Percentiles rank a stretch among this genome's conserved stretches.
Conservation (phyloP, 2,888 invertebrate species). For the Synanthedon myopaeformis region DNA sequence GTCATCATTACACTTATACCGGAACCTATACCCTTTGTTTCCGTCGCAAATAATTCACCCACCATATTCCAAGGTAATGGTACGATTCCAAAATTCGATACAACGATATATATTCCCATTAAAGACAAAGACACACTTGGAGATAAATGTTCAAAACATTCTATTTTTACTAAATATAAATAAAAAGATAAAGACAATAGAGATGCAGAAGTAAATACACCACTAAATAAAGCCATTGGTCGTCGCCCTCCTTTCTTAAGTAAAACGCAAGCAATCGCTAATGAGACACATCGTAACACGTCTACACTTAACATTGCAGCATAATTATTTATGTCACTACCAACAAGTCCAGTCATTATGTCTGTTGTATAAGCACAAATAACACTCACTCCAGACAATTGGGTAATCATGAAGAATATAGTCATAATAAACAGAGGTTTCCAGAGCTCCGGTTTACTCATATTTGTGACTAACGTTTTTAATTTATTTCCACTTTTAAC, state of each 20-base stretch:
- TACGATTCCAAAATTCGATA: slow-evolving; percentile 71
- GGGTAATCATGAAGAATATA: slow-evolving; percentile 74
- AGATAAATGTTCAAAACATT: slow-evolving; percentile 28
- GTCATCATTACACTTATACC: slow-evolving; percentile 76
- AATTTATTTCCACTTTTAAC: slow-evolving; percentile 37
- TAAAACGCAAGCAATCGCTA: slow-evolving; percentile 71
- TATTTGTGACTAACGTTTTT: slow-evolving; percentile 40
- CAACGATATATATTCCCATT: slow-evolving; percentile 69
- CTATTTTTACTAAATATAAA: slow-evolving; percentile 41
- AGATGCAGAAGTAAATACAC: slow-evolving; percentile 70
- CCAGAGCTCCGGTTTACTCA: slow-evolving; percentile 68
- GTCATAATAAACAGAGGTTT: slow-evolving; percentile 73
- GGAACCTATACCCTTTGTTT: slow-evolving; percentile 75
- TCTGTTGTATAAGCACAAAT: slow-evolving; percentile 78
- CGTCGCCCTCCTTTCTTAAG: slow-evolving; percentile 72
- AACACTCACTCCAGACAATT: slow-evolving; percentile 78
- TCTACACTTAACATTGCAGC: slow-evolving; percentile 76
- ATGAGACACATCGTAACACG: slow-evolving; percentile 69
- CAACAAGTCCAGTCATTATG: slow-evolving; percentile 73
- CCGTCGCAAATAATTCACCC: slow-evolving; percentile 77
- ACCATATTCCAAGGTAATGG: slow-evolving; percentile 82
- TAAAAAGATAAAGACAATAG: slow-evolving; percentile 66
- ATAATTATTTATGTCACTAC: slow-evolving; percentile 63
- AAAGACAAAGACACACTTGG: slow-evolving; percentile 57
- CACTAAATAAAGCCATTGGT: slow-evolving; percentile 74